Evolutionary conservation across 2,888 invertebrate species (phyloP), one percentile per base, ranked within the genome.

Genomic region (Laspeyria flexula): DNA sequence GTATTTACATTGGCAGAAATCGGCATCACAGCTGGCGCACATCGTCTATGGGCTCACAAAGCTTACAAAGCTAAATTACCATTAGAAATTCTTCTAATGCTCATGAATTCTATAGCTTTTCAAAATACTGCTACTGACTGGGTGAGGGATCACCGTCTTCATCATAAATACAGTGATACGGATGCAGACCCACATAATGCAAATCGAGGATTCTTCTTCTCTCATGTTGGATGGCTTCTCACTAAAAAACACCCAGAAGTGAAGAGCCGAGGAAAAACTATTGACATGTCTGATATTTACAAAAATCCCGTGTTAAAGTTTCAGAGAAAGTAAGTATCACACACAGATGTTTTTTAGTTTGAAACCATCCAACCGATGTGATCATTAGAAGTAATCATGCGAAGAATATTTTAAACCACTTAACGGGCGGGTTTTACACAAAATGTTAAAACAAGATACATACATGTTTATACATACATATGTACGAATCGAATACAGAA

Each of bases 161-260:
- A 96, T 72, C 96, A 96, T 83, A 96, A 96, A 74, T 96, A 94
- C 88, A 70, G 71, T 18, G 82, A 83, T 35, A 82, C 82, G 0
- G 78, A 81, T 25, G 78, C 74, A 0, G 81, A 81, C 78, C 96
- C 96, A 0, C 96, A 96, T 76, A 96, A 96, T 72, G 95, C 96
- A 0, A 94, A 73, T 6, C 89, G 96, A 41, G 97, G 97, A 1
- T 96, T 97, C 83, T 97, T 97, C 90, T 97, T 96, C 81, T 93
- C 96, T 0, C 97, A 97, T 78, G 91, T 97, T 42, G 97, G 97
- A n/a, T 97, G 97, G 97, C 84, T 97, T 30, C 76, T 97, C 42
- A 94, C 94, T 59, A 93, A 93, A 49, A 97, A 97, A 81, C 96
- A 97, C 72, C 95, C 95, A 0, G 95, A 95, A 51, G 96, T 97